phyloP scores from a whole-genome alignment of 2,113 vertebrate genomes.

The Raja brachyura region DNA sequence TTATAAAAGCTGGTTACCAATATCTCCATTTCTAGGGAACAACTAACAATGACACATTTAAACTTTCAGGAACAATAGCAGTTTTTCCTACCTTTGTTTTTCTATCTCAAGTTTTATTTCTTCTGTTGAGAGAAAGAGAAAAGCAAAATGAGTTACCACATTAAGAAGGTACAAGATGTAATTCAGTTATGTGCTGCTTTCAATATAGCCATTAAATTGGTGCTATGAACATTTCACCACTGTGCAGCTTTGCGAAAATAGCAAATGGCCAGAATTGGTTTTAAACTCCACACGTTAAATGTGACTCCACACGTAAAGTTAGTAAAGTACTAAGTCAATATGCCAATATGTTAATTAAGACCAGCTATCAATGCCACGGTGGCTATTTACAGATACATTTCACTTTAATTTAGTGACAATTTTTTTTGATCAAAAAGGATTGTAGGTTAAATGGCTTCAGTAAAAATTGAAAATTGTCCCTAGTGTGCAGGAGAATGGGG shows the following conservation, averaged over 20 bases:
- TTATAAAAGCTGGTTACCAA: background rate
- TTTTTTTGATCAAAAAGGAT: background rate
- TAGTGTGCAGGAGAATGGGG: no score
- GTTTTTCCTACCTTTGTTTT: constrained; percentile 72
- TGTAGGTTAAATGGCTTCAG: no score
- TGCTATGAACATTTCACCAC: background rate
- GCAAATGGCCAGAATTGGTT: background rate
- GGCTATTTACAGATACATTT: background rate
- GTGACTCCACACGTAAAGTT: background rate
- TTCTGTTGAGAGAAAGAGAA: constrained; percentile 61
- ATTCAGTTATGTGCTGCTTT: background rate
- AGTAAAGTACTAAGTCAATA: background rate
- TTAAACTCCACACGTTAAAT: background rate
- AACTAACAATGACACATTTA: background rate
- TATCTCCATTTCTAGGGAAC: background rate
- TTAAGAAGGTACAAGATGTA: background rate
- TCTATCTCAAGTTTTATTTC: constrained; percentile 86
- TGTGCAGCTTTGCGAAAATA: background rate
- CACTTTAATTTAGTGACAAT: background rate
- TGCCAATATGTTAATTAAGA: background rate
- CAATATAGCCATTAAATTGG: background rate
- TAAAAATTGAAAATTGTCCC: no score
- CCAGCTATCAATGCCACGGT: background rate
- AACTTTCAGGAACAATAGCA: background rate
- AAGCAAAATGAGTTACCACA: constrained; percentile 29